Base-by-base conservation (phyloP, 2,888 invertebrate species). In the Macrostomum cliftonense region DNA sequence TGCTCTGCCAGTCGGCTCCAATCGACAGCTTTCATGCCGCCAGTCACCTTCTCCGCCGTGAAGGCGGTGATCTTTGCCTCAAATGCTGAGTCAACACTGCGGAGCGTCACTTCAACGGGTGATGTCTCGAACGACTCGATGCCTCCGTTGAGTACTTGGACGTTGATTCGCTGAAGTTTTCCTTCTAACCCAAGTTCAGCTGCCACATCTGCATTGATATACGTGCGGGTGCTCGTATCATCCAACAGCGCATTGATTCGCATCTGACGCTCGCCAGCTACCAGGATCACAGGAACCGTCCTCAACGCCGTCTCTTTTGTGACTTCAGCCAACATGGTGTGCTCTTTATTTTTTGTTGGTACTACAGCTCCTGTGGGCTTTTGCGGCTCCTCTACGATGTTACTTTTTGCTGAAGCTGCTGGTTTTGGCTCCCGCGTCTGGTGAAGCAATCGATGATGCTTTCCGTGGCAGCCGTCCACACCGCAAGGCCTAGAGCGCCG, bases 211-310 rank as follows among this genome's bases (percentile, higher is more conserved):
- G 39, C 21, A 45, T 55, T 54, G 2, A 55, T 37, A 42, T 54
- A 55, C 14, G 55, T 54, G 37, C 51, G 49, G 12, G 54, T 55
- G 28, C 54, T 56, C 1, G 50, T 54, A 49, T 56, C 56, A 48
- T 51, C 54, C 13, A 56, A 38, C 36, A 55, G 16, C 9, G 56
- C 55, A 43, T 56, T 56, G 2, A 53, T 38, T 46, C 51, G 39
- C 2, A 54, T 4, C 21, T 42, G 43, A 20, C 39, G 37, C 5
- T 37, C 39, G 13, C 49, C 46, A 36, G 37, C 40, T 47, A 17
- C 40, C 28, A 55, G 9, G 16, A 49, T 52, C 12, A 55, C 52
- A 12, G 55, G 54, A 5, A 55, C 43, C 12, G 55, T 54, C 49
- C 52, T 42, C 14, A 55, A 17, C 13, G 36, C 46, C 43, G 38